Evolutionary conservation across 2,113 vertebrate species (phyloP).

Genomic region (Erythrocercus mccallii): DNA sequence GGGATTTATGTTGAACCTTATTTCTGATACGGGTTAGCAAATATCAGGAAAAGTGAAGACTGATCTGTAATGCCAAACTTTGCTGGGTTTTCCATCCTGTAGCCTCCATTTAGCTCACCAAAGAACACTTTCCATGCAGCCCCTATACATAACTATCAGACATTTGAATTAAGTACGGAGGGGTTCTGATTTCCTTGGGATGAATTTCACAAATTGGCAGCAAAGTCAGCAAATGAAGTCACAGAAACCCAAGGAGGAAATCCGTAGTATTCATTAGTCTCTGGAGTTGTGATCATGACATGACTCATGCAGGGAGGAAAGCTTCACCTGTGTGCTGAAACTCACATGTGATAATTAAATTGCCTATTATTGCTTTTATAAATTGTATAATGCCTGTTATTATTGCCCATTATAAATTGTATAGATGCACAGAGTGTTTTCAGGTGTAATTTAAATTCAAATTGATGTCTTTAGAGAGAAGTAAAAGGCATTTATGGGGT

Average conservation of each 20-base stretch:
- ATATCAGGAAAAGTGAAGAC: background rate
- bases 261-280: background rate
- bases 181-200: background rate
- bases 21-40: background rate
- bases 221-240: background rate
- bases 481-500: background rate
- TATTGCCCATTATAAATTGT: background rate
- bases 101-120: background rate
- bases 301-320: background rate
- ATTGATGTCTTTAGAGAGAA: background rate
- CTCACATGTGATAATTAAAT: background rate
- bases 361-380: background rate
- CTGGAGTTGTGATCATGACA: background rate
- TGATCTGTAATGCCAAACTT: background rate
- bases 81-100: background rate
- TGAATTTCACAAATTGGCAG: background rate
- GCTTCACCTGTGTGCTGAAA: background rate
- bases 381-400: background rate
- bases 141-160: background rate
- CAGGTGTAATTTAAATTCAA: slow-evolving; percentile 3
- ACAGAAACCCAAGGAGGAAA: background rate
- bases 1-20: background rate
- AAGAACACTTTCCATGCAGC: background rate
- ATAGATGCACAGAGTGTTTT: background rate
- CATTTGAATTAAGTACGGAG: background rate